Evolutionary conservation across 1,140 invertebrate genomes (phyloP).

Genomic region (Polyergus mexicanus): DNA sequence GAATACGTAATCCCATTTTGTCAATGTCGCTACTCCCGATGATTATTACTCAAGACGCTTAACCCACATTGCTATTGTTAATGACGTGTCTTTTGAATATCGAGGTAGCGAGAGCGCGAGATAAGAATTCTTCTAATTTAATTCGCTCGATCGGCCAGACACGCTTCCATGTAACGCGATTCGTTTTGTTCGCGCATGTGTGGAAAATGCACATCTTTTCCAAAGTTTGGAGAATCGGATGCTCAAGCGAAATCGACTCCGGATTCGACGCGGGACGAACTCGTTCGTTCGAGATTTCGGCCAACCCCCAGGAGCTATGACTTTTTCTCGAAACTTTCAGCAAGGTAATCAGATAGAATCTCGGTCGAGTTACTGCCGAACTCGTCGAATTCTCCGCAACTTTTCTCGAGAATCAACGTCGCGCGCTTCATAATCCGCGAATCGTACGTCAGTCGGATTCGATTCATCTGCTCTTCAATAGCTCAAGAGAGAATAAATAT

Average conservation of each 20-base stretch:
- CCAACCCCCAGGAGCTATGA: neutral
- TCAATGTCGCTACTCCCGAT: constrained; percentile 18
- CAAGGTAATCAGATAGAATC: constrained; percentile 54
- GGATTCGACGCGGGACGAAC: neutral
- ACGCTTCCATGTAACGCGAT: neutral
- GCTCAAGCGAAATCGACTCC: constrained; percentile 22
- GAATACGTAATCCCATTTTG: constrained; percentile 75
- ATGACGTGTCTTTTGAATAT: neutral
- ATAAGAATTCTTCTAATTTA: neutral
- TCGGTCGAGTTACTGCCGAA: constrained; percentile 27
- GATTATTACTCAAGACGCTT: constrained; percentile 20
- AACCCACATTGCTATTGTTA: neutral
- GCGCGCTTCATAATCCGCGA: constrained; percentile 37
- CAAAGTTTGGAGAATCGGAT: constrained; percentile 23
- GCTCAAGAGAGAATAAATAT: neutral
- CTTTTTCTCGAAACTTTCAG: constrained; percentile 56
- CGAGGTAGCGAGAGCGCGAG: neutral
- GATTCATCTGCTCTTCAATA: neutral
- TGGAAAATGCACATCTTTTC: neutral
- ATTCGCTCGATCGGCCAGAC: neutral
- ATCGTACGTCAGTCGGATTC: constrained; percentile 35
- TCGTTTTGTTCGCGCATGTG: too few species aligned
- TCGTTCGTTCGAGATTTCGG: constrained; percentile 43
- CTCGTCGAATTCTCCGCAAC: constrained; percentile 39
- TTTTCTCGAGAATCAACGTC: constrained; percentile 22